phyloP scores from a whole-genome alignment of 2,888 invertebrate genomes.

The Fissipunctia ypsillon region DNA sequence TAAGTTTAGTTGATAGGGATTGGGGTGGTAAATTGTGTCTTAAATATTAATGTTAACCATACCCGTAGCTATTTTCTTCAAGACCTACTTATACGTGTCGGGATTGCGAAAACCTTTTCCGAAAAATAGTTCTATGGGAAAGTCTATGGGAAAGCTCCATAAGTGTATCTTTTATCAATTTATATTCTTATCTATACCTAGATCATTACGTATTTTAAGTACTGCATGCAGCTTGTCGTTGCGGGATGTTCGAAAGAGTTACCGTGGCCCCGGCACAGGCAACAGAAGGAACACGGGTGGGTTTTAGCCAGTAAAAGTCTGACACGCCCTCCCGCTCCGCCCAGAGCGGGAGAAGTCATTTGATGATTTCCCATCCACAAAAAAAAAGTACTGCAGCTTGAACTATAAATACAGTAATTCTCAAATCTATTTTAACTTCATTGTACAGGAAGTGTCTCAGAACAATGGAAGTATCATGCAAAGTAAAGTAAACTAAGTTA shows the following conservation, averaged over 20 bases:
- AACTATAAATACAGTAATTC: slow-evolving; percentile 8
- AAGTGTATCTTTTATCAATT: not conserved
- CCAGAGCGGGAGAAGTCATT: too few relatives aligned
- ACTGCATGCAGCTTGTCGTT: too few relatives aligned
- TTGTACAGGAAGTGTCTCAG: slow-evolving; percentile 42
- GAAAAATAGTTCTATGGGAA: not conserved
- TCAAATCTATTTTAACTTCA: not conserved
- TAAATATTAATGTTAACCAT: not conserved
- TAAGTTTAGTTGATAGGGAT: not conserved
- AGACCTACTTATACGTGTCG: not conserved
- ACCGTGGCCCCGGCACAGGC: too few relatives aligned
- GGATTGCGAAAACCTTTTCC: not conserved
- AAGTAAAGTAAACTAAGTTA: slow-evolving; percentile 36
- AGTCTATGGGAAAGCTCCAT: not conserved
- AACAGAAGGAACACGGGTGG: too few relatives aligned
- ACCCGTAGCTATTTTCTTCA: not conserved
- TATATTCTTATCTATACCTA: not conserved
- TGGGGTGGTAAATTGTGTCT: not conserved
- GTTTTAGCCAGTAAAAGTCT: too few relatives aligned
- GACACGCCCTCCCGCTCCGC: too few relatives aligned
- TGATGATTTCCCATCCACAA: too few relatives aligned
- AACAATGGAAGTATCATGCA: slow-evolving; percentile 53
- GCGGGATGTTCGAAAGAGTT: too few relatives aligned
- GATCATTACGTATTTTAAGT: too few relatives aligned
- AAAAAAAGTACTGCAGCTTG: slow-evolving; percentile 8